Evolutionary conservation across 2,888 invertebrate genomes (phyloP).

Genomic region (Megaustenia siamemsis): DNA sequence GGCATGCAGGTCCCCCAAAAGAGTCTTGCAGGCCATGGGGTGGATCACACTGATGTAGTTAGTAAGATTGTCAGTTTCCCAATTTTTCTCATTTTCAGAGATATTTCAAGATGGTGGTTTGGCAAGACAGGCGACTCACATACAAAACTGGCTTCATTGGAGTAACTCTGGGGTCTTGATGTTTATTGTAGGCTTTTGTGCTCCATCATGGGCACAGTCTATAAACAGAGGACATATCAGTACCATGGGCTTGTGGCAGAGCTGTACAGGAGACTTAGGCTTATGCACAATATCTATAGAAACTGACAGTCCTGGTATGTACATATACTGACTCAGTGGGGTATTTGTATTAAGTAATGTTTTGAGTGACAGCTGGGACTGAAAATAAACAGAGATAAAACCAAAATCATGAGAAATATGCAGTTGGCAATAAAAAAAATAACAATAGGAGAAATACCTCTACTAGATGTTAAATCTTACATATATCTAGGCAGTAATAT

Average conservation of each 20-base stretch:
- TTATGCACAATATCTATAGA: slow-evolving; percentile 40
- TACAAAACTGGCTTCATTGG: slow-evolving; percentile 51
- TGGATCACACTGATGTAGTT: no score
- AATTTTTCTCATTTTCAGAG: neutral
- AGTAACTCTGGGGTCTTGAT: slow-evolving; percentile 14
- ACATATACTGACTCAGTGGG: neutral
- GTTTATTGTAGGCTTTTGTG: slow-evolving; percentile 52
- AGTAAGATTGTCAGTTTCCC: no score
- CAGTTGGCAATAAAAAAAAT: no score
- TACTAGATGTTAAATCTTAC: no score
- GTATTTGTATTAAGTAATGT: no score
- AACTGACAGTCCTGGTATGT: slow-evolving; percentile 40
- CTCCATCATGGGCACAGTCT: slow-evolving; percentile 45
- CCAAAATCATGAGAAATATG: no score
- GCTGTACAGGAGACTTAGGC: slow-evolving; percentile 33
- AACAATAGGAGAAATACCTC: no score
- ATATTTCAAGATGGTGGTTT: slow-evolving; percentile 46
- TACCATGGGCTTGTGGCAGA: slow-evolving; percentile 51
- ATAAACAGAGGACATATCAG: neutral
- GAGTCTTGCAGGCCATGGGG: no score
- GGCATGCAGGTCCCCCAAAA: no score
- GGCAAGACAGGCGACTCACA: slow-evolving; percentile 35
- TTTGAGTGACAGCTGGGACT: no score
- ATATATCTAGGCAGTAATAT: no score
- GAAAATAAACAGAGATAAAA: no score